These are phyloP conservation scores for Lymantria dispar DNA, from an alignment of 2,888 invertebrate species.

Conservation along the genomic window DNA sequence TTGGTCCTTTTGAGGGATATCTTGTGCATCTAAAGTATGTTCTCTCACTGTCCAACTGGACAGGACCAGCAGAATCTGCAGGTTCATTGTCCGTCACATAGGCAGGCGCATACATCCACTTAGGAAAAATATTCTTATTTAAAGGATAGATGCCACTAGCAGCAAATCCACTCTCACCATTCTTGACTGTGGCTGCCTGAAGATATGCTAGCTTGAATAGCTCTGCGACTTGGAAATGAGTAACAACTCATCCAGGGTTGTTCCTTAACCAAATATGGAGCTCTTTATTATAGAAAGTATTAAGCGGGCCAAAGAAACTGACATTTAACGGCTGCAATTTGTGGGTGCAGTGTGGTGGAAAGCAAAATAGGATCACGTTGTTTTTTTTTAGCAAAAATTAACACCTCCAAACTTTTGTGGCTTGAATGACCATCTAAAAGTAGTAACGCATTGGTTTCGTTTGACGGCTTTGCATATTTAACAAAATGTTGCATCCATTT, in stretches of 20 bases:
- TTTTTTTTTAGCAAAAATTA: conserved; percentile 27
- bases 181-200: not conserved
- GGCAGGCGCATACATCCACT: not conserved
- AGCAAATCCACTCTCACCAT: not conserved
- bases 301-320: conserved; percentile 10
- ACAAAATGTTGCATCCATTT: not conserved
- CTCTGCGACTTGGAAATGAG: conserved; percentile 1
- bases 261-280: conserved; percentile 16
- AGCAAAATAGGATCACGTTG: conserved; percentile 40
- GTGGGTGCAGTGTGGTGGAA: conserved; percentile 36
- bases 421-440: not conserved
- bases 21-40: too few species aligned
- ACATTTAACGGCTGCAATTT: conserved; percentile 15
- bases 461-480: not conserved
- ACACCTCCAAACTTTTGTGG: conserved; percentile 34
- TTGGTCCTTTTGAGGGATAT: too few species aligned
- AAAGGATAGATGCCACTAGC: not conserved
- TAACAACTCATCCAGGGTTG: not conserved
- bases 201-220: conserved; percentile 3
- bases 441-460: conserved; percentile 4
- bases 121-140: not conserved
- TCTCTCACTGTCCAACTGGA: too few species aligned
- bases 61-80: not conserved
- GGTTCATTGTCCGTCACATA: not conserved
- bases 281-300: conserved; percentile 17